Base-by-base conservation (phyloP, 2,797 vertebrate species). In the Neomorphus geoffroyi region DNA sequence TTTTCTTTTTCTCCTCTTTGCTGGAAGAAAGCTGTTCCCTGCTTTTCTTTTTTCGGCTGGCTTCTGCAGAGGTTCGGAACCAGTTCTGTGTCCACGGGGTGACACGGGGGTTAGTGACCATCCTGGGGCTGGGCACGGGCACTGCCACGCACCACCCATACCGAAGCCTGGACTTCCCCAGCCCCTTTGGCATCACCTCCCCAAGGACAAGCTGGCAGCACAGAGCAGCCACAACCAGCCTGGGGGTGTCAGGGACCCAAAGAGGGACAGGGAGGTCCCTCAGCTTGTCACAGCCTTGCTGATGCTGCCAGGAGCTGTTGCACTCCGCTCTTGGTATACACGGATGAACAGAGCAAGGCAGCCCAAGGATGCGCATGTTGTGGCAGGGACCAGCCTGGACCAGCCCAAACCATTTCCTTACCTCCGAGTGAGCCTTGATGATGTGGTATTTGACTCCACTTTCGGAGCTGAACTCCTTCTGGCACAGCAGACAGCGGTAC, bases 361-460 rank as follows among this genome's bases (percentile, higher is more conserved):
- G 32, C 33, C 28, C 8, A 9, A 64, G 58, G 50, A 37, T 3
- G 16, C 0, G 2, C 0, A 2, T 1, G 2, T 0, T 5, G 18
- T 48, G 35, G 78, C 26, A 32, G 41, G 43, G 33, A 46, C 24
- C 22, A 73, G 27, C 32, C 73, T 27, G 6, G 48, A 15, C 7
- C 80, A 57, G 39, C 54, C 71, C 24, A 32, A 19, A 33, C 4
- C 4, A 2, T 6, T 24, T 72, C 64, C 98, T 96, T 97, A 99
- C 99, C 99, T 99, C 99, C 0, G 99, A 98, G 75, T 99, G 99
- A 81, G 99, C 98, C 98, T 99, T 99, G 97, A 99, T 98, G 96
- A 99, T 99, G 97, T 99, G 99, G 97, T 99, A 99, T 96, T 99
- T 99, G 86, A 99, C 99, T 1, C 99, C 99, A 0, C 99, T 99